These are phyloP conservation scores for Thermophis baileyi DNA, from an alignment of 2,113 vertebrate species.

Conservation along the genomic window DNA sequence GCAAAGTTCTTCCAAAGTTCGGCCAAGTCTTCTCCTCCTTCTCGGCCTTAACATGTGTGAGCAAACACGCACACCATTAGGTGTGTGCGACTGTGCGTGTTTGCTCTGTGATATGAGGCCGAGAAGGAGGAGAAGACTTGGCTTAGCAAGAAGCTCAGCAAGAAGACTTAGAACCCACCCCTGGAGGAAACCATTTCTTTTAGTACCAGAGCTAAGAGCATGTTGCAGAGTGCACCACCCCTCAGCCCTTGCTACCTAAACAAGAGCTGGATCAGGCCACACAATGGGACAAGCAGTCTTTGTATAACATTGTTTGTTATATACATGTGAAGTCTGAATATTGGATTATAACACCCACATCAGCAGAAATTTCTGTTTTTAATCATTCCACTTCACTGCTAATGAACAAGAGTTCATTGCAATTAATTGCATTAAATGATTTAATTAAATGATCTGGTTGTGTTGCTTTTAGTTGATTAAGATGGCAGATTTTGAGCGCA, in stretches of 20 bases:
- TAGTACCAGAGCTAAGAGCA: not conserved
- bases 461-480: constrained; percentile 6
- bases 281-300: not conserved
- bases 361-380: not conserved
- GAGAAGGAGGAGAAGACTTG: too few relatives aligned
- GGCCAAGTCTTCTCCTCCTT: too few relatives aligned
- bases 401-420: not conserved
- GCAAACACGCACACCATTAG: too few relatives aligned
- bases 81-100: too few relatives aligned
- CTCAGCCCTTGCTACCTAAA: not conserved
- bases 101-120: too few relatives aligned
- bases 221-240: not conserved
- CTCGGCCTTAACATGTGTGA: too few relatives aligned
- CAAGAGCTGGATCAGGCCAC: not conserved
- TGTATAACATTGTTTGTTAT: not conserved
- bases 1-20: too few relatives aligned
- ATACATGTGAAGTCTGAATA: not conserved
- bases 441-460: constrained; percentile 3
- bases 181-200: not conserved
- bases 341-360: not conserved
- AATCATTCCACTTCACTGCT: not conserved
- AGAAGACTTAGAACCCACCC: too few relatives aligned
- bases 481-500: not conserved
- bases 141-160: too few relatives aligned
- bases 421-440: not conserved